Conservation (phyloP, 2,888 invertebrate genomes). For the Chrysopilus asiliformis region DNA sequence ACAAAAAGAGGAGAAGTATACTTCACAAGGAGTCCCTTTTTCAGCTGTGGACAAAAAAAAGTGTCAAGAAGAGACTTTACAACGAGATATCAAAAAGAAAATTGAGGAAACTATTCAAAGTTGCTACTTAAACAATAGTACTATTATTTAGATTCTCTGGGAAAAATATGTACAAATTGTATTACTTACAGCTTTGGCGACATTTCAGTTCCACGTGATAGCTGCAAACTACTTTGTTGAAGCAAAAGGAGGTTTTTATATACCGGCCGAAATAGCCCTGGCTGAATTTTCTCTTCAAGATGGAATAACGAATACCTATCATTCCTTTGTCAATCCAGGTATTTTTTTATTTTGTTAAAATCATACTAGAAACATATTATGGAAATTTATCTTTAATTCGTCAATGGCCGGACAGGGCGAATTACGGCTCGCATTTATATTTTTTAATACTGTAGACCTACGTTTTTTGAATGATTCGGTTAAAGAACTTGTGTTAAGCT, state of each 20-base stretch:
- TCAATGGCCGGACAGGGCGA: too few relatives aligned
- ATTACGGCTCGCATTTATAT: too few relatives aligned
- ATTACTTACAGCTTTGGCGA: conserved; percentile 22
- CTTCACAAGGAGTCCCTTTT: conserved; percentile 22
- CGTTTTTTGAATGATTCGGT: too few relatives aligned
- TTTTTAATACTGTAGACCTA: too few relatives aligned
- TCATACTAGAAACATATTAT: neutral
- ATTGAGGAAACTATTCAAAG: conserved; percentile 22
- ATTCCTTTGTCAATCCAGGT: conserved; percentile 36
- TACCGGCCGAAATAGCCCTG: conserved; percentile 42
- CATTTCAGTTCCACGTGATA: conserved; percentile 22
- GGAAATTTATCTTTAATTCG: neutral
- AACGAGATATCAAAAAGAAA: conserved; percentile 22
- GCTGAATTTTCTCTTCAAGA: conserved; percentile 36
- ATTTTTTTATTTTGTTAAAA: conserved; percentile 3
- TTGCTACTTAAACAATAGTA: conserved; percentile 5
- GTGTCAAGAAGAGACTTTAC: conserved; percentile 15
- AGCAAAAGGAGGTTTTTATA: conserved; percentile 22
- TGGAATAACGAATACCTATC: conserved; percentile 34
- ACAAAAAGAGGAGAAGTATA: conserved; percentile 18
- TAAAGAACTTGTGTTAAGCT: too few relatives aligned
- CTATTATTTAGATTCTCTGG: neutral
- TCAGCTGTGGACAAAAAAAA: conserved; percentile 19
- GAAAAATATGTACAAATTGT: neutral
- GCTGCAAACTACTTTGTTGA: conserved; percentile 30